Percentiles rank a stretch among this genome's conserved stretches.
phyloP scores from a whole-genome alignment of 2,797 vertebrate species.

The Pseudotriccus pelzelni region DNA sequence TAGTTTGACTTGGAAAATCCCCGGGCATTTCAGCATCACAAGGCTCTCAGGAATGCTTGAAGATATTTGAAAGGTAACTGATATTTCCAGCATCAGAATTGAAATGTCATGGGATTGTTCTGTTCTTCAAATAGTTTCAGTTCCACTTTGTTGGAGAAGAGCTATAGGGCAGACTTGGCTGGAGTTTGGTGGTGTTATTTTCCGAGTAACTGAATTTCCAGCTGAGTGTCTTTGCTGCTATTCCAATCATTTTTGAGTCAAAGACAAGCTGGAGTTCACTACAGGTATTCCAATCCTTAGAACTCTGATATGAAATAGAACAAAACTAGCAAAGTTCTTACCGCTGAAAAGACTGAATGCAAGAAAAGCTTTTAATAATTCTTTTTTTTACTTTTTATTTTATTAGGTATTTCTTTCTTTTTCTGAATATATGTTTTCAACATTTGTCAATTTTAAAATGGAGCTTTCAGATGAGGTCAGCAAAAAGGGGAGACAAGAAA shows the following conservation, averaged over 20 bases:
- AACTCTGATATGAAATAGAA: not conserved
- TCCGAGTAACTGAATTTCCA: not conserved
- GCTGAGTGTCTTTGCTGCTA: not conserved
- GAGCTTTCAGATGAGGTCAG: not conserved
- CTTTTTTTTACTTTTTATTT: not conserved
- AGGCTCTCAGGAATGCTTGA: not conserved
- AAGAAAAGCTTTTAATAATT: rapidly evolving
- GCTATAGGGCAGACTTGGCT: not conserved
- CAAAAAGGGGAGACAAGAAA: not conserved
- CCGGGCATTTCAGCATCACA: not conserved
- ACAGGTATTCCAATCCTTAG: not conserved
- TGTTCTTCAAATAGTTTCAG: not conserved
- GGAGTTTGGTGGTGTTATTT: not conserved
- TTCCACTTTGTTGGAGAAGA: not conserved
- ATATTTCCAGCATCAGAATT: not conserved
- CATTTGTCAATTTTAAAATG: not conserved
- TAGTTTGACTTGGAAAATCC: not conserved
- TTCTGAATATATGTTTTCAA: not conserved
- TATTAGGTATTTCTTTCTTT: not conserved
- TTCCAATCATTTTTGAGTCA: not conserved
- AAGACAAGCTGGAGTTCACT: not conserved
- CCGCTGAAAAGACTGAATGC: rapidly evolving
- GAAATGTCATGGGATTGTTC: not conserved
- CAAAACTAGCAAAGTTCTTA: not conserved
- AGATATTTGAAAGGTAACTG: not conserved